phyloP scores from a whole-genome alignment of 2,797 vertebrate genomes.

The Buphagus erythrorhynchus region DNA sequence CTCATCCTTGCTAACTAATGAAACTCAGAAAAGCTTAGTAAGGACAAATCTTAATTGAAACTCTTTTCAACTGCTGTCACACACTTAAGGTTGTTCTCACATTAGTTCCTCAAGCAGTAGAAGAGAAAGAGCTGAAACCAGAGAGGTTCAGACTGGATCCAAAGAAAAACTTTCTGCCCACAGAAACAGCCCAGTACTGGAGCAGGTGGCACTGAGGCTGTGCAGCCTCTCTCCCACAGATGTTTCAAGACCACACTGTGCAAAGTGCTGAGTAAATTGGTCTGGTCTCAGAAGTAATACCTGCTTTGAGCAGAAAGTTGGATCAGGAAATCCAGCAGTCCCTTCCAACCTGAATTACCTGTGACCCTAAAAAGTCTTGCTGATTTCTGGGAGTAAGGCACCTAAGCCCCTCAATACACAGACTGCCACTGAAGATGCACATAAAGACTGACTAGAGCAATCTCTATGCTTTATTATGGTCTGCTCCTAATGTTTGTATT shows the following conservation, averaged over 20 bases:
- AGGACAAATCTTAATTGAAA: background rate
- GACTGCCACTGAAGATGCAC: background rate
- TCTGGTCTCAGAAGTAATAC: background rate
- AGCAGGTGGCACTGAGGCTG: background rate
- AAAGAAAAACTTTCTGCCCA: background rate
- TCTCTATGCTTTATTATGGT: background rate
- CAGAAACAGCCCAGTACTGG: background rate
- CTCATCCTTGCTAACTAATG: background rate
- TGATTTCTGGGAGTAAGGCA: background rate
- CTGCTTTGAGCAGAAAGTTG: background rate
- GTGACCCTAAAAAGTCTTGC: background rate
- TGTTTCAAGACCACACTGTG: background rate
- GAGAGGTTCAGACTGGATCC: background rate
- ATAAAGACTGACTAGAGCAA: background rate
- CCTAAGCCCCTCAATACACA: background rate
- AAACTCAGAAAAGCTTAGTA: background rate
- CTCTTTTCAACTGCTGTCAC: background rate
- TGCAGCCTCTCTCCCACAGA: background rate
- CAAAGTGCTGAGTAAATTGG: background rate
- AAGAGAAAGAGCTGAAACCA: background rate
- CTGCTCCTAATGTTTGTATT: background rate
- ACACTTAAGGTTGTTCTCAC: background rate
- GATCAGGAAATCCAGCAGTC: background rate
- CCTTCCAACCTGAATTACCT: background rate
- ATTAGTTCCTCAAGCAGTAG: background rate